A percentile compares a stretch with the other conserved stretches of the same genome.
These are phyloP conservation scores for Zaprionus kolodkinae DNA, from an alignment of 1,140 invertebrate genomes.

Conservation along the genomic window DNA sequence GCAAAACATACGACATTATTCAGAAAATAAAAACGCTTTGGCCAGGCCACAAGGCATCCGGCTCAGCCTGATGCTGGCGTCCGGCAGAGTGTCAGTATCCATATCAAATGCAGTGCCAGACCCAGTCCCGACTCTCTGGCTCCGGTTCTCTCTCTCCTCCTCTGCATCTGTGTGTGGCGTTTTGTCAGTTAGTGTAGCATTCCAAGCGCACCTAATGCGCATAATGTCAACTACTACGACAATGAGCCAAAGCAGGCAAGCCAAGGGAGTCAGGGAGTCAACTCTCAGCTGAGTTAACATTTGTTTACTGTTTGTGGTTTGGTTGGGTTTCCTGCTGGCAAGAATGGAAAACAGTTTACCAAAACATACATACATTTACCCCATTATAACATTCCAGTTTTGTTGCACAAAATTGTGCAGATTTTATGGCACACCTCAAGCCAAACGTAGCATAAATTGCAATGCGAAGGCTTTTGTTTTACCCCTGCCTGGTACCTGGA, in stretches of 20 bases:
- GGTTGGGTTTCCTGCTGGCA: background rate
- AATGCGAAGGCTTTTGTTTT: background rate
- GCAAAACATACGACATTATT: slow-evolving; percentile 63
- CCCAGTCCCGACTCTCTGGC: background rate
- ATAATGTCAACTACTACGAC: slow-evolving; percentile 66
- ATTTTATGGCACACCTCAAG: slow-evolving; percentile 28
- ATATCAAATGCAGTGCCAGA: slow-evolving; percentile 21
- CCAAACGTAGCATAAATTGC: slow-evolving; percentile 8
- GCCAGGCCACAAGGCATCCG: slow-evolving; percentile 43
- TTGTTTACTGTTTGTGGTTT: slow-evolving; percentile 25
- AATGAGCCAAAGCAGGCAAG: slow-evolving; percentile 30
- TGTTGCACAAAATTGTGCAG: slow-evolving; percentile 23
- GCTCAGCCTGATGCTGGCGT: slow-evolving; percentile 36
- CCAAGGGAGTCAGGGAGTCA: slow-evolving; percentile 6
- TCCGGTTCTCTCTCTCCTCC: background rate
- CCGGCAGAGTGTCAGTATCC: slow-evolving; percentile 45
- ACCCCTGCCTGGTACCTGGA: background rate
- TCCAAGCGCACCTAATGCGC: slow-evolving; percentile 69
- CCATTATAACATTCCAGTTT: slow-evolving; percentile 1
- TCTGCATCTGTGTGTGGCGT: background rate
- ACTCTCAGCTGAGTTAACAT: slow-evolving; percentile 26
- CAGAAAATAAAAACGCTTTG: slow-evolving; percentile 56
- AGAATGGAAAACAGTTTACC: background rate
- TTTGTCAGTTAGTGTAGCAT: slow-evolving; percentile 41
- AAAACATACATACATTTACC: background rate